Percentiles rank a stretch among this genome's conserved stretches.
Evolutionary conservation across 2,113 vertebrate species (phyloP).

Genomic region (Paramormyrops kingsleyae): DNA sequence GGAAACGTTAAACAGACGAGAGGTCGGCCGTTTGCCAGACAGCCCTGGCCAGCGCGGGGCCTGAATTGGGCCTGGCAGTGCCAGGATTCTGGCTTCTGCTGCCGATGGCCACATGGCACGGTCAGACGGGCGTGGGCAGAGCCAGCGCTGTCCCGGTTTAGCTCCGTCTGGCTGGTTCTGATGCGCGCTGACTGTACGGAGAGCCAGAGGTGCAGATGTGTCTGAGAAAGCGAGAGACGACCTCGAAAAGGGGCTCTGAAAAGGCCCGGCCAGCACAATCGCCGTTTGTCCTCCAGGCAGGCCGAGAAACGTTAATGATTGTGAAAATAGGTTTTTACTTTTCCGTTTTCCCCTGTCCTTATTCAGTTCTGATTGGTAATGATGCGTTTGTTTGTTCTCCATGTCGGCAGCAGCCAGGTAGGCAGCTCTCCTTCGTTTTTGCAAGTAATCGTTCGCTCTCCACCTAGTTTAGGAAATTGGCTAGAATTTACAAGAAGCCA

Average conservation of each 20-base stretch:
- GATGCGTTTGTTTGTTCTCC: neutral
- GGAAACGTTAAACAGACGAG: neutral
- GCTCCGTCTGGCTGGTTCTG: neutral
- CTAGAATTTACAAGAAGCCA: constrained; percentile 6
- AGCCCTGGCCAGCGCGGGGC: neutral
- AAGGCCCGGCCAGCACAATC: neutral
- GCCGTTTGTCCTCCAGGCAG: neutral
- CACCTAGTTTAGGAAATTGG: neutral
- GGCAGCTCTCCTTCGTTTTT: neutral
- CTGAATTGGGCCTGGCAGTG: neutral
- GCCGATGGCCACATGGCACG: neutral
- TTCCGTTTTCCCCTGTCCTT: neutral
- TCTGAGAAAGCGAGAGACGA: neutral
- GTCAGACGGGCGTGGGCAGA: neutral
- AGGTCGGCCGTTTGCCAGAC: neutral
- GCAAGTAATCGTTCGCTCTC: neutral
- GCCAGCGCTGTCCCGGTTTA: neutral
- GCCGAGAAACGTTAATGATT: neutral
- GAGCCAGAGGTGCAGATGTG: neutral
- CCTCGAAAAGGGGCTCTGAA: neutral
- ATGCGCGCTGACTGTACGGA: neutral
- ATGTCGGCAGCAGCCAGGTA: neutral
- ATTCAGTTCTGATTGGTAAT: neutral
- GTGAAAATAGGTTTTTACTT: neutral
- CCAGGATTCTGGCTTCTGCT: neutral